Base-by-base conservation (phyloP, 2,113 vertebrate species). In the Bufo gargarizans region DNA sequence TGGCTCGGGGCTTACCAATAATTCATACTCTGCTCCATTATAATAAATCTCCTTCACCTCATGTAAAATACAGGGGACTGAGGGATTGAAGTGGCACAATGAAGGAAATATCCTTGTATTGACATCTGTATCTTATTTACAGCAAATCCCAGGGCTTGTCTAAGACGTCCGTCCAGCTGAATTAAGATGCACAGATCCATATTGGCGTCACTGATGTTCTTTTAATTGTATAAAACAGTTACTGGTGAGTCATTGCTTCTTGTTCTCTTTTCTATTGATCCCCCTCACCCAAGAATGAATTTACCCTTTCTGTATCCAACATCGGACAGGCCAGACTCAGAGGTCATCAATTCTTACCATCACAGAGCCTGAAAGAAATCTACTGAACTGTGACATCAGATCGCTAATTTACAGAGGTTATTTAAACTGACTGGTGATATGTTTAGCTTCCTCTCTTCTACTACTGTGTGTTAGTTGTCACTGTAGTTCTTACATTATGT, bases 81-180 rank as follows among this genome's bases (percentile, higher is more conserved):
- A 86, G 47, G 74, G 72, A 78, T 78, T 45, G 59, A 61, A 11
- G n/a, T 2, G 59, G 59, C 8, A 4, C 17, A 86, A 67, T 20
- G 20, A n/a, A 72, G 83, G 53, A 85, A 74, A 20, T 50, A 9
- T 33, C 13, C 43, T 19, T 33, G 55, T 55, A 72, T 71, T 43
- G 83, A 53, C 69, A 72, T 85, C 65, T 85, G 47, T 43, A 45
- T 71, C n/a, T 56, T 74, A 85, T 74, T 85, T 85, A 58, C 83
- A 53, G 67, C 83, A 6, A 14, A 56, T 85, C 69, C 33, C 69
- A 3, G 22, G 67, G 50, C 83, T 33, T 43, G 67, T 14, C 22
- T 22, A 7, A 33, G 5, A 13, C 22, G 67, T 74, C 67, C n/a
- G n/a, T 74, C 22, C 11, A 74, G 49, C 83, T 17, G 83, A 71